A percentile compares a stretch with the other conserved stretches of the same genome.
These are phyloP conservation scores for Lagodon rhomboides DNA, from an alignment of 2,797 vertebrate genomes.

Conservation along the genomic window DNA sequence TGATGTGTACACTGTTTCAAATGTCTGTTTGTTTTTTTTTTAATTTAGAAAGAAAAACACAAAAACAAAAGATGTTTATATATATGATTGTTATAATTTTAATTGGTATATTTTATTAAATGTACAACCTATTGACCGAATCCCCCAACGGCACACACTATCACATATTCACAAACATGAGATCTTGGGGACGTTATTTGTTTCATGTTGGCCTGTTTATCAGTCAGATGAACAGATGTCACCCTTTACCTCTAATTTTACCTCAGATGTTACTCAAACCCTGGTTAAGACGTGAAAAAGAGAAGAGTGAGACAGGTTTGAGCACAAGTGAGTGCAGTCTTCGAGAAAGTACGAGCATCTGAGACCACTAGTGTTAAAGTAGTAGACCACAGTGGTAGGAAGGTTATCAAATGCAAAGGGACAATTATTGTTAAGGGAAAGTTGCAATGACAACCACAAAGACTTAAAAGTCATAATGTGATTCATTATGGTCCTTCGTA, in stretches of 20 bases:
- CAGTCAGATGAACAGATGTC: conserved; percentile 79
- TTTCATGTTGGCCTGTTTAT: conserved; percentile 75
- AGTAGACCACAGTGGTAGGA: conserved; percentile 39
- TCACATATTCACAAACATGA: conserved; percentile 72
- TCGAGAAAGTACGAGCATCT: conserved; percentile 48
- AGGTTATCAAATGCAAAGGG: conserved; percentile 67
- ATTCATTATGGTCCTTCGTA: conserved; percentile 61
- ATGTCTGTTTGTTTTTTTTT: conserved; percentile 73
- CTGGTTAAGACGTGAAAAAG: conserved; percentile 32
- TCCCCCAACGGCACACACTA: conserved; percentile 72
- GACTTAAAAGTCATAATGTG: conserved; percentile 70
- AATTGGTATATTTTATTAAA: conserved; percentile 86
- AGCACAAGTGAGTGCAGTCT: conserved; percentile 48
- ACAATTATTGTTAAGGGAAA: conserved; percentile 70
- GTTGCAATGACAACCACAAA: conserved; percentile 79
- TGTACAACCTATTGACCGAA: conserved; percentile 81
- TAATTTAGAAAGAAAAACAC: conserved; percentile 79
- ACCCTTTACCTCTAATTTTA: conserved; percentile 86
- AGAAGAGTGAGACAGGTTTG: background rate
- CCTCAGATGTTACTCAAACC: conserved; percentile 81
- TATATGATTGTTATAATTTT: conserved; percentile 85
- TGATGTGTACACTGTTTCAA: conserved; percentile 85
- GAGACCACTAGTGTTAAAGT: conserved; percentile 63
- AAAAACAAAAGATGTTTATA: conserved; percentile 84
- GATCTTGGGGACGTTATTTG: conserved; percentile 72